Evolutionary conservation across 1,140 invertebrate genomes (phyloP).

Genomic region (Helicorthomorpha holstii): DNA sequence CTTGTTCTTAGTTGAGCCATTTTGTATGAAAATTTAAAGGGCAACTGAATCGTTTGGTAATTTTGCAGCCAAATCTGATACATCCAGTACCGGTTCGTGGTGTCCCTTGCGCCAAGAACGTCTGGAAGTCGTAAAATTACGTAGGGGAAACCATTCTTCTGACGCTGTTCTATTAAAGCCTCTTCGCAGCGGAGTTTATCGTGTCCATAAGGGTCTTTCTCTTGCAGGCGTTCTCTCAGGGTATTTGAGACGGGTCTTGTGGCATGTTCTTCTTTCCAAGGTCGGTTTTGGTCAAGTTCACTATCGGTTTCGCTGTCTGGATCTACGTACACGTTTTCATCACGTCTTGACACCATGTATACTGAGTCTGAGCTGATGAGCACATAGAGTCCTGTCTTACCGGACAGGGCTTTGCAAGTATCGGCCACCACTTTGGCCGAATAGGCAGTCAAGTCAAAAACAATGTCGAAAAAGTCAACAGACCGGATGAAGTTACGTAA

Average conservation of each 20-base stretch:
- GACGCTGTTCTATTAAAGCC: constrained; percentile 15
- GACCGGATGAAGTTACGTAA: constrained; percentile 17
- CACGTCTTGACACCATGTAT: constrained; percentile 28
- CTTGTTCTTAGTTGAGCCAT: constrained; percentile 22
- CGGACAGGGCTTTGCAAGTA: constrained; percentile 19
- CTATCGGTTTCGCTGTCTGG: neutral
- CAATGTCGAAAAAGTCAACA: constrained; percentile 22
- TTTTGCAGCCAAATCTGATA: constrained; percentile 32
- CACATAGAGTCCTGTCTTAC: constrained; percentile 25
- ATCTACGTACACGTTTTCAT: neutral
- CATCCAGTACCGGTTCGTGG: constrained; percentile 30
- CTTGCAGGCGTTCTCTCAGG: constrained; percentile 16
- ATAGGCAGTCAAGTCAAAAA: constrained; percentile 32
- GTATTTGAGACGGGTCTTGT: constrained; percentile 20
- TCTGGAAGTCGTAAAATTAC: constrained; percentile 30
- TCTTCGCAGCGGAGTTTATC: constrained; percentile 29
- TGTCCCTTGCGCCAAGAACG: constrained; percentile 31
- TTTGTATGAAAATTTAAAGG: constrained; percentile 21
- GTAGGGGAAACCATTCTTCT: constrained; percentile 20
- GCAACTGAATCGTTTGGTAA: constrained; percentile 16
- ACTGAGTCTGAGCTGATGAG: constrained; percentile 33
- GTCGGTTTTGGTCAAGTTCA: constrained; percentile 1
- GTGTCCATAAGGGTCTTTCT: constrained; percentile 27
- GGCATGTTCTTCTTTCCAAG: constrained; percentile 20
- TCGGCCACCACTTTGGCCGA: constrained; percentile 21